Evolutionary conservation across 2,888 invertebrate species (phyloP).

Genomic region (Endomychus coccineus): DNA sequence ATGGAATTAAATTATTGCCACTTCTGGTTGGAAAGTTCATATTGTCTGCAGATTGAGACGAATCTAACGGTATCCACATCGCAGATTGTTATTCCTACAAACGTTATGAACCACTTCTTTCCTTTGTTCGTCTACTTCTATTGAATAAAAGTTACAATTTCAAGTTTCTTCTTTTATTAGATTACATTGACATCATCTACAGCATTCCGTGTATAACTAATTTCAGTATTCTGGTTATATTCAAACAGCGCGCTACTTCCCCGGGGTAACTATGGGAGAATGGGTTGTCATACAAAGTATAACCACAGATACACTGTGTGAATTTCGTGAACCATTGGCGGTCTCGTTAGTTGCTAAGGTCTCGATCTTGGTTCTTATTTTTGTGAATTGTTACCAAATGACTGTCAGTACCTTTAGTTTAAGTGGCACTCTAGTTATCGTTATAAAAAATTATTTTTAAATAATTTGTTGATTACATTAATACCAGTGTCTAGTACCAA

Average conservation of each 20-base stretch:
- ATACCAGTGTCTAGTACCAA: conserved; percentile 11
- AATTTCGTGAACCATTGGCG: background rate
- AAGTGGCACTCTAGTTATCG: conserved; percentile 13
- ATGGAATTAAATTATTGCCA: too few species aligned
- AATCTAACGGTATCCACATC: too few species aligned
- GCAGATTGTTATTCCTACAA: too few species aligned
- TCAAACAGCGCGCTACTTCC: background rate
- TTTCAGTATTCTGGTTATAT: too few species aligned
- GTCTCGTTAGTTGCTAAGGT: conserved; percentile 20
- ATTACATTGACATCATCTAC: too few species aligned
- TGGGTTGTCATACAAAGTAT: background rate
- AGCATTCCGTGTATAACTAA: too few species aligned
- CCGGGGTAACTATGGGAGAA: background rate
- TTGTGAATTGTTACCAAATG: conserved; percentile 26
- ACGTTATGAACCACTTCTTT: too few species aligned
- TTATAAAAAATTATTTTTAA: conserved; percentile 13
- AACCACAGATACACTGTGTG: conserved; percentile 9
- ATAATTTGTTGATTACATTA: conserved; percentile 11
- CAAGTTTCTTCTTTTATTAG: too few species aligned
- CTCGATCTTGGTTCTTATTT: conserved; percentile 12
- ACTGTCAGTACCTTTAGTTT: conserved; percentile 22
- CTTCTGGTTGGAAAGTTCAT: too few species aligned
- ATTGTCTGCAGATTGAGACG: too few species aligned
- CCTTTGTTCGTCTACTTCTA: too few species aligned
- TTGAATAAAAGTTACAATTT: too few species aligned